phyloP scores from a whole-genome alignment of 2,113 vertebrate species.

The Chloropsis cyanopogon region DNA sequence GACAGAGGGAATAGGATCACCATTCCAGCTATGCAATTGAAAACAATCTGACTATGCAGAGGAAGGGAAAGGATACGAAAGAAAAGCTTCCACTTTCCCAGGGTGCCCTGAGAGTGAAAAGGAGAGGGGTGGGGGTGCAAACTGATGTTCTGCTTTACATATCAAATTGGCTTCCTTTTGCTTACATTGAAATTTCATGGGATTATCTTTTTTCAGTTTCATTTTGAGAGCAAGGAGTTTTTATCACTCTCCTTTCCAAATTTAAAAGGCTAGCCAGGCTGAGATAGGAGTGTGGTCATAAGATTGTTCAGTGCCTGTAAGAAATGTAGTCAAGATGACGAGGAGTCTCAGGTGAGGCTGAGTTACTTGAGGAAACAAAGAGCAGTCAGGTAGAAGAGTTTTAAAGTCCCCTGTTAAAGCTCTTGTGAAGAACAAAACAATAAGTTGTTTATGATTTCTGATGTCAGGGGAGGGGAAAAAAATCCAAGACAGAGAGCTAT shows the following conservation, averaged over 20 bases:
- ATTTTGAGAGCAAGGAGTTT: not conserved
- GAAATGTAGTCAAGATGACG: not conserved
- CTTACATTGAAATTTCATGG: not conserved
- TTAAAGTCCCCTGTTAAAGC: not conserved
- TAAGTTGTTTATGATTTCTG: not conserved
- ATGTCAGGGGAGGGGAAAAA: no score
- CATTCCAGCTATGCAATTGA: not conserved
- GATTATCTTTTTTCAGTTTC: not conserved
- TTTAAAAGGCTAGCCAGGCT: not conserved
- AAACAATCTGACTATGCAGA: not conserved
- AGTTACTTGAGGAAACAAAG: not conserved
- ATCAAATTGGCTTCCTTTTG: not conserved
- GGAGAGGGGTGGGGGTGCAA: not conserved
- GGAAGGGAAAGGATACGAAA: not conserved
- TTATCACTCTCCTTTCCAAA: not conserved
- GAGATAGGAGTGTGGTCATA: not conserved
- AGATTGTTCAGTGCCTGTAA: not conserved
- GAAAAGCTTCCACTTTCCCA: not conserved
- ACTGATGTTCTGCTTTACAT: not conserved
- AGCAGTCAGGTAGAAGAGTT: not conserved
- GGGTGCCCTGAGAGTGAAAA: fast-evolving
- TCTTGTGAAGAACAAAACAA: not conserved
- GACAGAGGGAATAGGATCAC: not conserved
- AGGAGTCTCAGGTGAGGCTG: not conserved
- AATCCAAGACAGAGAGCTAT: not conserved